Conservation (phyloP, 2,888 invertebrate genomes). For the Synanthedon formicaeformis region DNA sequence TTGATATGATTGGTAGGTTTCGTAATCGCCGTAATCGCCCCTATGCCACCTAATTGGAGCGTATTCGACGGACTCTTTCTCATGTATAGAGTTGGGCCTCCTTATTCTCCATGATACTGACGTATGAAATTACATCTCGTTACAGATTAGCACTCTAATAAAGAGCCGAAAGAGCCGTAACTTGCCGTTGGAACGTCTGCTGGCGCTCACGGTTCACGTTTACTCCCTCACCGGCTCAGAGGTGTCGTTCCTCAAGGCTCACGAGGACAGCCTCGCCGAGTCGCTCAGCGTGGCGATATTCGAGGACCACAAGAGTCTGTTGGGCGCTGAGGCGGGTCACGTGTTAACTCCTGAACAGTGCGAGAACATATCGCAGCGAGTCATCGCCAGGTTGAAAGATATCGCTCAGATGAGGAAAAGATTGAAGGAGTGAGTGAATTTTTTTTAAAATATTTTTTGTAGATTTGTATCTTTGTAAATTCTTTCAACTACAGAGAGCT, state of each 20-base stretch:
- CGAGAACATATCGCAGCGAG: conserved; percentile 26
- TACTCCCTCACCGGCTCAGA: conserved; percentile 73
- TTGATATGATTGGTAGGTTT: too few relatives aligned
- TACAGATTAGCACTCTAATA: conserved; percentile 70
- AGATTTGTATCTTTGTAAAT: too few relatives aligned
- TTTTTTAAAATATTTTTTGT: neutral
- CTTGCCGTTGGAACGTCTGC: conserved; percentile 67
- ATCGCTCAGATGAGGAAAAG: conserved; percentile 46
- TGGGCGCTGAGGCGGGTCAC: conserved; percentile 14
- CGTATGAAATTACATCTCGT: too few relatives aligned
- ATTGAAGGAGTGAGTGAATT: conserved; percentile 43
- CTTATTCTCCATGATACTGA: too few relatives aligned
- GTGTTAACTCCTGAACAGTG: conserved; percentile 39
- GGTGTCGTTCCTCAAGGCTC: conserved; percentile 60
- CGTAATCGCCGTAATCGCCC: too few relatives aligned
- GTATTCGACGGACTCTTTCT: too few relatives aligned
- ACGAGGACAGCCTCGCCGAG: conserved; percentile 59
- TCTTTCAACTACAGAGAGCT: too few relatives aligned
- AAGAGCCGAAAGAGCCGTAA: conserved; percentile 64
- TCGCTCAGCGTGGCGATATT: conserved; percentile 68
- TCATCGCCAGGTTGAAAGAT: conserved; percentile 42
- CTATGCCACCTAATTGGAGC: too few relatives aligned
- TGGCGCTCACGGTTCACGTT: conserved; percentile 70
- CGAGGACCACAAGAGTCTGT: conserved; percentile 59
- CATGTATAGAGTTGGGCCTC: too few relatives aligned